Conservation (phyloP, 2,113 vertebrate species). For the Raphicerus campestris region DNA sequence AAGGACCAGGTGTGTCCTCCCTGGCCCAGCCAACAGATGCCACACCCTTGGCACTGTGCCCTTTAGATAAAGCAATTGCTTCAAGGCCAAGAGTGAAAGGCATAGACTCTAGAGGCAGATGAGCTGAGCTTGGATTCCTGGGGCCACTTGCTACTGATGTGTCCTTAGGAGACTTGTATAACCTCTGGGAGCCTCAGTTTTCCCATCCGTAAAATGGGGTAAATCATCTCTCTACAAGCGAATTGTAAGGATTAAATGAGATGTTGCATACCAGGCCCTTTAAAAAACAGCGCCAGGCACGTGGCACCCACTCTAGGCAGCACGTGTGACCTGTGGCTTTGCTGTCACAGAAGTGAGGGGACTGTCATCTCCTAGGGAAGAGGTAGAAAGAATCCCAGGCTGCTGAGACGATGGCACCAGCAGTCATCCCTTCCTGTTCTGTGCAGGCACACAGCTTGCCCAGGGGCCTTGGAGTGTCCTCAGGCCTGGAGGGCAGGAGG, state of each 20-base stretch:
- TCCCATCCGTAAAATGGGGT: background rate
- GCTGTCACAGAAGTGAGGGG: background rate
- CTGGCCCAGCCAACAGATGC: background rate
- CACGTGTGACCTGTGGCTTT: accelerated
- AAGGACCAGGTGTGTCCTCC: background rate
- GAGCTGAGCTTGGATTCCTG: background rate
- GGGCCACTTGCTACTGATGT: background rate
- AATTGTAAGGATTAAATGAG: background rate
- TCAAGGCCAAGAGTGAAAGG: background rate
- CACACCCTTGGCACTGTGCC: background rate
- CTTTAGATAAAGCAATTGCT: background rate
- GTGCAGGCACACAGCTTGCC: background rate
- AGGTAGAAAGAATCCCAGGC: background rate
- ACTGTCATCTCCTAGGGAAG: background rate
- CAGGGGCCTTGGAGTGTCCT: background rate
- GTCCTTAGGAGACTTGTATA: background rate
- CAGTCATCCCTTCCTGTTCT: background rate
- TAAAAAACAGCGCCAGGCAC: accelerated
- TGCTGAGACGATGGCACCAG: background rate
- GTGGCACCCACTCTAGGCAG: accelerated
- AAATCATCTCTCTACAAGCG: background rate
- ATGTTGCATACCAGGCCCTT: background rate
- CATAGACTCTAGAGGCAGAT: background rate
- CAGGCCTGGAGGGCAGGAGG: background rate
- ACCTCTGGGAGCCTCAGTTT: background rate